These are phyloP conservation scores for Scaptomyza reducta DNA, from an alignment of 2,888 invertebrate species.

Conservation along the genomic window DNA sequence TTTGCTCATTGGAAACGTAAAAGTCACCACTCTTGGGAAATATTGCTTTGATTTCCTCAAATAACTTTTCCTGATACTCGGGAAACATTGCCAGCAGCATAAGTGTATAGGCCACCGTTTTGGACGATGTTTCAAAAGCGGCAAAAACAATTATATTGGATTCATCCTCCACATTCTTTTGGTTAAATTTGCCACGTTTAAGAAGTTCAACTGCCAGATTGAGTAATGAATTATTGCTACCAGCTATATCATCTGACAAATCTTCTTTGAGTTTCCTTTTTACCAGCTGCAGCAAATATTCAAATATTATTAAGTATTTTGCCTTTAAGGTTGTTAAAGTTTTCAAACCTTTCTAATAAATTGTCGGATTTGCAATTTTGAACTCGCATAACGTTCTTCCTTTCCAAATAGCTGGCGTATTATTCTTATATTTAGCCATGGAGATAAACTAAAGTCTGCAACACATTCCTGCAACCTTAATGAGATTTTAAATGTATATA, in stretches of 20 bases:
- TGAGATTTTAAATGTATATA: background rate
- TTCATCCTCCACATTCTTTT: slow-evolving; percentile 10
- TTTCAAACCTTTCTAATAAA: slow-evolving; percentile 14
- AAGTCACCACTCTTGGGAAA: slow-evolving; percentile 12
- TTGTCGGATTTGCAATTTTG: background rate
- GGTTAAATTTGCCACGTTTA: background rate
- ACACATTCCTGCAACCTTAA: slow-evolving; percentile 13
- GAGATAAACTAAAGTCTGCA: background rate
- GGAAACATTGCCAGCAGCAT: slow-evolving; percentile 29
- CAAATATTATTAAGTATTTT: background rate
- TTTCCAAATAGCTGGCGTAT: slow-evolving; percentile 16
- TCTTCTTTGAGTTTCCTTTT: background rate
- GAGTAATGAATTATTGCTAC: background rate
- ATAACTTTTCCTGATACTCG: slow-evolving; percentile 15
- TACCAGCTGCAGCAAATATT: background rate
- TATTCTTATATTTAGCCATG: slow-evolving; percentile 8
- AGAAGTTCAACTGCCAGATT: slow-evolving; percentile 7
- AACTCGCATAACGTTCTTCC: slow-evolving; percentile 4
- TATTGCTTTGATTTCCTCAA: slow-evolving; percentile 12
- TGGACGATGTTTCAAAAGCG: slow-evolving; percentile 19
- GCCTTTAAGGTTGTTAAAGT: no score
- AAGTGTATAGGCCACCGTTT: slow-evolving; percentile 1
- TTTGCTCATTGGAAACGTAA: slow-evolving; percentile 7
- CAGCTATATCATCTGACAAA: background rate
- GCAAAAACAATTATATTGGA: slow-evolving; percentile 6